Evolutionary conservation across 2,113 vertebrate species (phyloP), one percentile per base, ranked within the genome.

Genomic region (Hemibagrus wyckioides): DNA sequence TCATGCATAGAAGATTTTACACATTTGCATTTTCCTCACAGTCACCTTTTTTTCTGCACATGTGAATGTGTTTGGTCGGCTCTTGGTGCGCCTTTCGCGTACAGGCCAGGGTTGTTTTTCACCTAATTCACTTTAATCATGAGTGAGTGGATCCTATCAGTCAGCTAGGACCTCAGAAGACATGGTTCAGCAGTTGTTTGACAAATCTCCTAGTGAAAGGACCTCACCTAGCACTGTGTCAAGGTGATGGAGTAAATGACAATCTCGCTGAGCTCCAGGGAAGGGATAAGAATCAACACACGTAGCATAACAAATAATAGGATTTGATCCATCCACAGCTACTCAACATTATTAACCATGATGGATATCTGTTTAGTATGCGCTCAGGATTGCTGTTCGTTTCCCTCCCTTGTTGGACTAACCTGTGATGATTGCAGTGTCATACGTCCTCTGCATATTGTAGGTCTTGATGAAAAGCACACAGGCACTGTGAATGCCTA

Each of bases 151-250:
- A 85, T 90, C 82, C 80, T 84, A 75, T 86, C 91, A 90, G 69
- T 88, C 85, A 85, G 77, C 44, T 52, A 80, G 41, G 88, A 89
- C 86, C 89, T 90, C 61, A 50, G 88, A 89, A 86, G 59, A 63
- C 73, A 73, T 28, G 82, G 83, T 89, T 84, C 87, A 89, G 87
- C 83, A 73, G 80, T 88, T 88, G 84, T 90, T 90, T 91, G 90
- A 92, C 89, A 90, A 87, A 87, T 89, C 89, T 92, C 77, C 61
- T 79, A 77, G 82, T 89, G 90, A 92, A 91, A 87, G 88, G 81
- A 88, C 85, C 87, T 89, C 80, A 48, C 86, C 87, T 80, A 88
- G 82, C 79, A 80, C 86, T 85, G 36, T 91, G 77, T 90, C 90
- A 89, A 89, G 89, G 88, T 81, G 85, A 90, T 85, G 87, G 80